Evolutionary conservation across 2,113 vertebrate species (phyloP).

Genomic region (Antigone vipio): DNA sequence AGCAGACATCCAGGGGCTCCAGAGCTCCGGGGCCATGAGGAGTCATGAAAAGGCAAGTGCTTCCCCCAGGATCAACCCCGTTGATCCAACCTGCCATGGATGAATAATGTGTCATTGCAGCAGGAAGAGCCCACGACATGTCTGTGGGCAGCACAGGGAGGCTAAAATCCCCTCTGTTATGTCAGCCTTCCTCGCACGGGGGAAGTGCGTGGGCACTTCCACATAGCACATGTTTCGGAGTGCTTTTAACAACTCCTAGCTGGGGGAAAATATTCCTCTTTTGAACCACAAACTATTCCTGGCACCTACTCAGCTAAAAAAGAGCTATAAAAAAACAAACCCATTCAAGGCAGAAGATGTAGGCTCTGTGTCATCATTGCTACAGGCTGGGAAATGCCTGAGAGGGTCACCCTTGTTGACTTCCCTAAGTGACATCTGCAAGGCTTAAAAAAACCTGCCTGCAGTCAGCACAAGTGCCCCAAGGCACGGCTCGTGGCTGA

Average conservation of each 20-base stretch:
- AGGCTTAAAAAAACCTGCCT: background rate
- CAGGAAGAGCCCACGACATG: background rate
- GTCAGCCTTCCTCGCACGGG: rapidly evolving
- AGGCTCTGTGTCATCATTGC: background rate
- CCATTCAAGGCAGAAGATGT: background rate
- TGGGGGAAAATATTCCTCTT: background rate
- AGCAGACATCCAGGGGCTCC: background rate
- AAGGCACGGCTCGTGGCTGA: background rate
- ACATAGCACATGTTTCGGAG: rapidly evolving
- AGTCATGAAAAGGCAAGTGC: background rate
- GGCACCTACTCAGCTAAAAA: background rate
- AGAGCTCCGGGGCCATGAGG: background rate
- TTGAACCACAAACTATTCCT: background rate
- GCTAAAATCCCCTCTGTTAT: background rate
- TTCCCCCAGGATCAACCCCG: background rate
- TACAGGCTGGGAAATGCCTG: background rate
- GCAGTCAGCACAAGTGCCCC: background rate
- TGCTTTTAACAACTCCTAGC: background rate
- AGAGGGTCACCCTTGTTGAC: background rate
- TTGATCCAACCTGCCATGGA: background rate
- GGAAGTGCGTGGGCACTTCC: background rate
- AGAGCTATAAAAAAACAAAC: background rate
- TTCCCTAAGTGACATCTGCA: background rate
- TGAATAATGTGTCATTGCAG: background rate
- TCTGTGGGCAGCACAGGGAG: background rate